phyloP scores from a whole-genome alignment of 2,113 vertebrate species.

The Syngnathus floridae region DNA sequence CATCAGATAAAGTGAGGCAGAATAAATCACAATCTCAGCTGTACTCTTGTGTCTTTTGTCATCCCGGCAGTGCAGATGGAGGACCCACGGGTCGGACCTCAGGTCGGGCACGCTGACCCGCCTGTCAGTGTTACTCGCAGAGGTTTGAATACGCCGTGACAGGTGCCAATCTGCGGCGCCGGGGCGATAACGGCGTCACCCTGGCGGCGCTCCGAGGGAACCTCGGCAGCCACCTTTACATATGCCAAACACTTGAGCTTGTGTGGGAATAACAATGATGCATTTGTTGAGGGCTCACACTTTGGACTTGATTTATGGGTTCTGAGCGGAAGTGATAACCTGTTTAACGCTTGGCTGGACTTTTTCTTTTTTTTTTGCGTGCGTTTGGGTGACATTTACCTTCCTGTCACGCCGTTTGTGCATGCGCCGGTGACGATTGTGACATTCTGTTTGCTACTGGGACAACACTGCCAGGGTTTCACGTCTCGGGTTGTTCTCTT shows the following conservation, averaged over 20 bases:
- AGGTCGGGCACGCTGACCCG: conserved; percentile 47
- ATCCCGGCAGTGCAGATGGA: conserved; percentile 10
- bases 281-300: conserved; percentile 15
- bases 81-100: conserved; percentile 55
- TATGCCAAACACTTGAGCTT: conserved; percentile 39
- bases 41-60: conserved; percentile 21
- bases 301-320: conserved; percentile 51
- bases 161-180: conserved; percentile 61
- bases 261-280: conserved; percentile 43
- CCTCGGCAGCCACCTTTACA: conserved; percentile 42
- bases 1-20: not conserved
- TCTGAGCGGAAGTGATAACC: conserved; percentile 38
- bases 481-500: not conserved
- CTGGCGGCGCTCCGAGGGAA: conserved; percentile 29
- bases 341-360: conserved; percentile 31
- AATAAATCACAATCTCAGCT: not conserved
- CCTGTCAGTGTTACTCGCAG: conserved; percentile 61
- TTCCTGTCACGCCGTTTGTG: conserved; percentile 44
- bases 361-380: not conserved
- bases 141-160: conserved; percentile 48
- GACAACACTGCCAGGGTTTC: not conserved
- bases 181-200: conserved; percentile 42
- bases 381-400: conserved; percentile 44
- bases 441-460: conserved; percentile 6
- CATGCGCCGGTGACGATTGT: conserved; percentile 10